Conservation (phyloP, 1,140 invertebrate species). For the Matsumurasca onukii region DNA sequence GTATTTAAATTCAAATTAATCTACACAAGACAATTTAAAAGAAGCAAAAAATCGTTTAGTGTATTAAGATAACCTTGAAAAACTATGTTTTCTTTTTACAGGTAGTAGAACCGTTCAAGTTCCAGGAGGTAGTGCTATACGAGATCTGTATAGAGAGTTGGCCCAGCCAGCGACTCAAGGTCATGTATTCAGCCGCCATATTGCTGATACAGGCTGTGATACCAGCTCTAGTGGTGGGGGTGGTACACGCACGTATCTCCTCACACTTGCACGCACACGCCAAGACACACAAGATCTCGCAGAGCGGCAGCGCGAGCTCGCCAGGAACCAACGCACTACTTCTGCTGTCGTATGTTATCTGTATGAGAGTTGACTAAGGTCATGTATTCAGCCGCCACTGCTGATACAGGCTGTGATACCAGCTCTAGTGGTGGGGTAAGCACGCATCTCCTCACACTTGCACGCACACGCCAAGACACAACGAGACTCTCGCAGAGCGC, state of each 20-base stretch:
- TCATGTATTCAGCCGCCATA: slow-evolving; percentile 53
- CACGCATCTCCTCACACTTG: slow-evolving; percentile 53
- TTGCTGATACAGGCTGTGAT: slow-evolving; percentile 58
- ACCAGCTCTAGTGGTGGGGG: slow-evolving; percentile 54
- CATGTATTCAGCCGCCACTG: no score
- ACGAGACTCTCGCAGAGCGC: slow-evolving; percentile 43
- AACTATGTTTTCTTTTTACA: no score
- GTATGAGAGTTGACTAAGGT: no score
- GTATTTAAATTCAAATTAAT: no score
- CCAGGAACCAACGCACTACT: slow-evolving; percentile 55
- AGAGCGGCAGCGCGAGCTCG: slow-evolving; percentile 48
- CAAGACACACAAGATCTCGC: slow-evolving; percentile 41
- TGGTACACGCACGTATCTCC: slow-evolving; percentile 56
- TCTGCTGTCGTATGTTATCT: slow-evolving; percentile 50
- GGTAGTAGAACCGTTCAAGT: slow-evolving; percentile 46
- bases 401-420: slow-evolving; percentile 59
- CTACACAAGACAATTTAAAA: not conserved
- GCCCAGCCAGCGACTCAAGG: slow-evolving; percentile 49
- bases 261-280: slow-evolving; percentile 48
- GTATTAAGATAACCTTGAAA: no score
- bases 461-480: slow-evolving; percentile 44
- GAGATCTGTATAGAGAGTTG: slow-evolving; percentile 51
- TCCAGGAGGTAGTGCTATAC: slow-evolving; percentile 46
- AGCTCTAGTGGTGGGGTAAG: slow-evolving; percentile 54
- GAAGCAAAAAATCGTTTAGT: no score